A percentile compares a stretch with the other conserved stretches of the same genome.
Evolutionary conservation across 2,888 invertebrate species (phyloP).

Genomic region (Tenthredo distinguenda): DNA sequence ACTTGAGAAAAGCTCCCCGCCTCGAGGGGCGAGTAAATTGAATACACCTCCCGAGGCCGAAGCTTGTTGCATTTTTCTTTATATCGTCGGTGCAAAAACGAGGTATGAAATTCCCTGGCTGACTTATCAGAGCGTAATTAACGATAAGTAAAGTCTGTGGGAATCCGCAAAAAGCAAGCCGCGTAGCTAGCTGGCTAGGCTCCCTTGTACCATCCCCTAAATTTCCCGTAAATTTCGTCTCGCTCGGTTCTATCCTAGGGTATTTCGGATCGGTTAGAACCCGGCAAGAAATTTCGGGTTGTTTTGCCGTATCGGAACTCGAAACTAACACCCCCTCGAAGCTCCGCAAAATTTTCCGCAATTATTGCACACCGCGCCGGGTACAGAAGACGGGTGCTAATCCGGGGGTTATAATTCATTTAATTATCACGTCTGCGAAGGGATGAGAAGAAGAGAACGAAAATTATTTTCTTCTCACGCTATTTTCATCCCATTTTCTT

Average conservation of each 20-base stretch:
- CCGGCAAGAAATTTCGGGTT: conserved; percentile 66
- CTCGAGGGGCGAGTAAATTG: neutral
- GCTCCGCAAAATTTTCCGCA: neutral
- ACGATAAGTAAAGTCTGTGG: conserved; percentile 64
- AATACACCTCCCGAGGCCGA: neutral
- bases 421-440: neutral
- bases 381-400: neutral
- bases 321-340: neutral
- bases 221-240: conserved; percentile 71
- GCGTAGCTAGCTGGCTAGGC: neutral
- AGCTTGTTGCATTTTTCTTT: neutral
- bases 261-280: conserved; percentile 44
- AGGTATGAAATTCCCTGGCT: neutral
- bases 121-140: conserved; percentile 71
- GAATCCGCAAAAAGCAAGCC: conserved; percentile 65
- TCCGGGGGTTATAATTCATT: neutral
- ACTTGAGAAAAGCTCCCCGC: neutral
- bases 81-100: neutral
- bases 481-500: neutral
- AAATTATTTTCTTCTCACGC: neutral
- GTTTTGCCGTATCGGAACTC: conserved; percentile 40
- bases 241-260: conserved; percentile 20
- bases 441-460: too few relatives aligned
- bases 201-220: conserved; percentile 71
- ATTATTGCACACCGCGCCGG: neutral